phyloP scores from a whole-genome alignment of 1,140 invertebrate species.

The Drosophila mauritiana region DNA sequence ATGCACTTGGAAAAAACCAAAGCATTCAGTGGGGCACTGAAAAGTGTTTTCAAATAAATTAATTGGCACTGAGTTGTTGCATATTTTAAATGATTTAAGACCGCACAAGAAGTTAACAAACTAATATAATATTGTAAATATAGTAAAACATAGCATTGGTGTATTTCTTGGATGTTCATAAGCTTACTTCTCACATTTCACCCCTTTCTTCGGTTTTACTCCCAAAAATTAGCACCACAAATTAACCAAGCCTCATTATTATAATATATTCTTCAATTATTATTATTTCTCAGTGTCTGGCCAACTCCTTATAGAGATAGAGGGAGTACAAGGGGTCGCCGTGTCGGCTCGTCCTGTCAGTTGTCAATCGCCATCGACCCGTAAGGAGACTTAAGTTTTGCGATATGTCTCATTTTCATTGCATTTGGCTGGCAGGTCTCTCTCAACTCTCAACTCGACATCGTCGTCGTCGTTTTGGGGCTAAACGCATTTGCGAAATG shows the following conservation, averaged over 20 bases:
- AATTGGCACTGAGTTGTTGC: too few relatives aligned
- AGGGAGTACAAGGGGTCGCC: slow-evolving; percentile 28
- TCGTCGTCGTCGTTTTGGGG: slow-evolving; percentile 26
- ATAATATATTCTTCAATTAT: too few relatives aligned
- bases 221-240: too few relatives aligned
- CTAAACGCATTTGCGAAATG: slow-evolving; percentile 61
- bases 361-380: slow-evolving; percentile 70
- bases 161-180: too few relatives aligned
- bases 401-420: slow-evolving; percentile 83
- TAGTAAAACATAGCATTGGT: too few relatives aligned
- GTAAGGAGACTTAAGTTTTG: slow-evolving; percentile 54
- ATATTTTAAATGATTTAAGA: too few relatives aligned
- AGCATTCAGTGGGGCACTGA: background rate
- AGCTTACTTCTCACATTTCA: too few relatives aligned
- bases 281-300: slow-evolving; percentile 7
- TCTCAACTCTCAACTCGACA: slow-evolving; percentile 13
- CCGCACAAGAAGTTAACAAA: too few relatives aligned
- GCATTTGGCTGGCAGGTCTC: slow-evolving; percentile 67
- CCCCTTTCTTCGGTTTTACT: too few relatives aligned
- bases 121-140: too few relatives aligned
- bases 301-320: slow-evolving; percentile 33
- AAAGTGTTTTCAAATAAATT: background rate
- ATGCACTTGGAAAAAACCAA: slow-evolving; percentile 26
- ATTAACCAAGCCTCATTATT: too few relatives aligned
- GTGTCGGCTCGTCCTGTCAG: slow-evolving; percentile 60